These are phyloP conservation scores for Chaunax sp. DNA, from an alignment of 2,797 vertebrate genomes.

Conservation along the genomic window DNA sequence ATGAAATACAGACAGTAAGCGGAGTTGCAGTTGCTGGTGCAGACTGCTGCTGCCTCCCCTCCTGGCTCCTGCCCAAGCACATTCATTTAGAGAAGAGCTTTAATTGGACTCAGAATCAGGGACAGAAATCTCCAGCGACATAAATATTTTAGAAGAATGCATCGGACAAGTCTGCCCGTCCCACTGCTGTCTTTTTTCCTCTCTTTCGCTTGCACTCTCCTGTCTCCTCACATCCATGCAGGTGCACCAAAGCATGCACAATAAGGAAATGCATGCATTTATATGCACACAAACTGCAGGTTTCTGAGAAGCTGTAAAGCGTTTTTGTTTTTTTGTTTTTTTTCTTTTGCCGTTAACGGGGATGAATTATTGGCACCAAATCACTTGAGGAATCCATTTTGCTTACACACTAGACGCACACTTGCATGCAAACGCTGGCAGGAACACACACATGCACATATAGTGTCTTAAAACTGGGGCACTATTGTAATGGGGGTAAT, in stretches of 20 bases:
- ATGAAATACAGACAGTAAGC: conserved; percentile 21
- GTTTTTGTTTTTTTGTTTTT: conserved; percentile 13
- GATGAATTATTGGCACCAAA: conserved; percentile 60
- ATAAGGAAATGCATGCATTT: conserved; percentile 10
- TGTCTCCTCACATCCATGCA: conserved; percentile 29
- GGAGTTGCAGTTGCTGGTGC: conserved; percentile 30
- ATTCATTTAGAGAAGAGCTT: conserved; percentile 65
- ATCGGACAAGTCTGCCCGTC: conserved; percentile 59
- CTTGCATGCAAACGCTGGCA: conserved; percentile 31
- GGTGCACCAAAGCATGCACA: conserved; percentile 25
- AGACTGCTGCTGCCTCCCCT: conserved; percentile 40
- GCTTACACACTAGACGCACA: conserved; percentile 25
- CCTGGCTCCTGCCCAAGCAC: conserved; percentile 51
- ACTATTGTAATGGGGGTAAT: conserved; percentile 74
- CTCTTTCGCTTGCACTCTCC: conserved; percentile 7
- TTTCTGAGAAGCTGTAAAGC: conserved; percentile 36
- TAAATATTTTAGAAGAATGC: conserved; percentile 76
- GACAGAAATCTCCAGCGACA: conserved; percentile 70
- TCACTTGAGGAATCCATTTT: conserved; percentile 60
- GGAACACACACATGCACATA: conserved; percentile 43
- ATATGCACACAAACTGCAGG: conserved; percentile 12
- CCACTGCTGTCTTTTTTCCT: conserved; percentile 45
- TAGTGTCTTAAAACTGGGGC: conserved; percentile 72
- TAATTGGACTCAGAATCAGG: conserved; percentile 77
- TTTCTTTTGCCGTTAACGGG: no score